A percentile compares a stretch with the other conserved stretches of the same genome.
phyloP scores from a whole-genome alignment of 2,113 vertebrate species.

The Solenodon paradoxus region DNA sequence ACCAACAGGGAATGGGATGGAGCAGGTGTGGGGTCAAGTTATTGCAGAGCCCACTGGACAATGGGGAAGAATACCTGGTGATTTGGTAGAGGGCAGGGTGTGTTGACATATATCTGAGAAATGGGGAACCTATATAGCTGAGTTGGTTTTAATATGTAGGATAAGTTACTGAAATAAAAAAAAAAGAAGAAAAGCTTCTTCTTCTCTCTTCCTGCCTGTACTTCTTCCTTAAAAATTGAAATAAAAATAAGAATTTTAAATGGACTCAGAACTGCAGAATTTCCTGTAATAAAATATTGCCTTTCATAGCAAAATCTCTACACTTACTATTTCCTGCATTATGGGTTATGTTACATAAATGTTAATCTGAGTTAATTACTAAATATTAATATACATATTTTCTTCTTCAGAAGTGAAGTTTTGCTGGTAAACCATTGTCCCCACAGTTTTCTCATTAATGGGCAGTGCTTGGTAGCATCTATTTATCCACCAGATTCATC shows the following conservation, averaged over 20 bases:
- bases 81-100: no score
- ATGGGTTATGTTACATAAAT: not conserved
- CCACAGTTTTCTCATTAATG: not conserved
- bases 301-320: not conserved
- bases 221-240: no score
- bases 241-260: conserved; percentile 32
- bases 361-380: conserved; percentile 28
- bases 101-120: no score
- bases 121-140: no score
- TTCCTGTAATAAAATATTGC: not conserved
- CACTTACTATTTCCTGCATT: not conserved
- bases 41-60: no score
- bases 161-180: no score
- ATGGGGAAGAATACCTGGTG: no score
- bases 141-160: no score
- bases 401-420: not conserved
- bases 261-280: not conserved
- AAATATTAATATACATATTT: not conserved
- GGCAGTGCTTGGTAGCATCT: not conserved
- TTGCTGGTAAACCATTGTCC: not conserved
- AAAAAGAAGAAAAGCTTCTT: no score
- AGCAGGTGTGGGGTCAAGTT: no score
- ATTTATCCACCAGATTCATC: not conserved
- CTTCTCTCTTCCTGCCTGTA: no score
- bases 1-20: no score